Conservation (phyloP, 1,140 invertebrate genomes). For the Gonioctena quinquepunctata region DNA sequence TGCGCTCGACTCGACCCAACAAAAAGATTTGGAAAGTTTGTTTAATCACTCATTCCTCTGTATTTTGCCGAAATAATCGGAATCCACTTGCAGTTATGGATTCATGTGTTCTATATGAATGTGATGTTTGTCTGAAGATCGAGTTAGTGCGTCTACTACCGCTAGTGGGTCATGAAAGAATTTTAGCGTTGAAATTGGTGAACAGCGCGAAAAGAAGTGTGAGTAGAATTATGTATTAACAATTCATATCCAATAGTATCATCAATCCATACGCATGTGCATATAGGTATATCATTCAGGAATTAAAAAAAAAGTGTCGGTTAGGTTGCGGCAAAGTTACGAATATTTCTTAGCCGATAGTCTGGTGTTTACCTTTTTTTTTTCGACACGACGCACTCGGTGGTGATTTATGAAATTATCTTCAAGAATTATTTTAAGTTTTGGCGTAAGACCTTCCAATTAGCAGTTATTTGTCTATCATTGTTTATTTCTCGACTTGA, state of each 20-base stretch:
- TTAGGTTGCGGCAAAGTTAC: too few relatives aligned
- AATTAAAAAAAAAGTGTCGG: too few relatives aligned
- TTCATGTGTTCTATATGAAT: constrained; percentile 15
- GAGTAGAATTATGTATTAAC: not conserved
- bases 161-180: constrained; percentile 2
- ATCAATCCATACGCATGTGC: too few relatives aligned
- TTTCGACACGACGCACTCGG: too few relatives aligned
- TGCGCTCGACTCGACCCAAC: constrained; percentile 1
- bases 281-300: too few relatives aligned
- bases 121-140: constrained; percentile 1
- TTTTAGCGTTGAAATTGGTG: not conserved
- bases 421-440: too few relatives aligned
- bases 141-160: not conserved
- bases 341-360: too few relatives aligned
- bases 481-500: too few relatives aligned
- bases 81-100: constrained; percentile 5
- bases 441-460: too few relatives aligned
- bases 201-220: not conserved
- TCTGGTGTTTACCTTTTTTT: too few relatives aligned
- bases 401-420: too few relatives aligned
- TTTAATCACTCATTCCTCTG: constrained; percentile 19
- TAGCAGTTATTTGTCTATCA: too few relatives aligned
- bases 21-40: constrained; percentile 16
- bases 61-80: constrained; percentile 15
- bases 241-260: not conserved